Base-by-base conservation (phyloP, 2,888 invertebrate species). In the Phortica okadai region DNA sequence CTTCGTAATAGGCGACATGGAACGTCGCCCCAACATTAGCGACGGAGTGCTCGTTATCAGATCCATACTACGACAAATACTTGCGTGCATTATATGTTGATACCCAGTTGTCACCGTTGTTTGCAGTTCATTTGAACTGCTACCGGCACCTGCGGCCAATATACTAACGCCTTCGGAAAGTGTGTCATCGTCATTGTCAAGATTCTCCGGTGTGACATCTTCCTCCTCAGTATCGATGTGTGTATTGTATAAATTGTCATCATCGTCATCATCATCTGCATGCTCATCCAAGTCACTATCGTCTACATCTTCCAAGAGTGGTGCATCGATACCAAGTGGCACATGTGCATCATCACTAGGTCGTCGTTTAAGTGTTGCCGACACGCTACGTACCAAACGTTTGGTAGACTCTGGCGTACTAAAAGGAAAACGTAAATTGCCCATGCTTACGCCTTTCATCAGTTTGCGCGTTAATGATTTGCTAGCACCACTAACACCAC, bases 1-100 rank as follows among this genome's bases (percentile, higher is more conserved):
- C 84, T 96, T 95, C 0, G 97, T 97, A 75, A 97, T 97, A 1
- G 97, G 97, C 14, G 97, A 97, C 96, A 97, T 96, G 58, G 96
- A 96, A 59, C 95, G 95, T 83, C 96, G 93, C 78, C 94, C 93
- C 76, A 93, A 92, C 11, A 90, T 82, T 75, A 90, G 75, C 54
- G 91, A 90, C 69, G 91, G 91, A 41, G 91, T 91, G 76, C 90
- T 91, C 16, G 91, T 90, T 14, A 90, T 88, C 50, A 91, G 82
- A 78, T 91, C 90, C 59, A 89, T 81, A 77, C 89, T 90, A 16
- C 90, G 87, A 78, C 88, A 89, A 21, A 89, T 80, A 45, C 88
- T 86, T 75, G 85, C 82, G 74, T 89, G 89, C 42, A 88, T 78
- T 41, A 88, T 66, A 56, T 89, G 33, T 66, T 88, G 88, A 74